phyloP scores from a whole-genome alignment of 2,113 vertebrate genomes.

The Anguilla japonica region DNA sequence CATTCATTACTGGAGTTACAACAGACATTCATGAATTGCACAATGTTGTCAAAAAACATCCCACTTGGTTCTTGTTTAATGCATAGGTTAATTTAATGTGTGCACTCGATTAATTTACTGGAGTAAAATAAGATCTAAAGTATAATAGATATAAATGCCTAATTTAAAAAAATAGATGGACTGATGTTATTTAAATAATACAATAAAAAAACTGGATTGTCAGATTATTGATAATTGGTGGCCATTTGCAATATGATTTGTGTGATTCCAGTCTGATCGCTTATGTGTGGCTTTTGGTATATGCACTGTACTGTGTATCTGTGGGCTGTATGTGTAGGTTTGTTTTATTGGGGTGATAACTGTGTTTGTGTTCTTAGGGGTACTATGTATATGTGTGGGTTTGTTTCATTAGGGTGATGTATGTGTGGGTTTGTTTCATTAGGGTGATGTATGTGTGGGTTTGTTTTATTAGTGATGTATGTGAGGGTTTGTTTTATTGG shows the following conservation, averaged over 20 bases:
- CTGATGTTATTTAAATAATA: neutral
- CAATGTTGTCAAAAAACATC: no score
- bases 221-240: neutral
- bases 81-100: neutral
- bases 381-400: no score
- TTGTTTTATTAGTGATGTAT: no score
- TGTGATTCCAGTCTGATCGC: neutral
- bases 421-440: no score
- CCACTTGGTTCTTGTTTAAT: no score
- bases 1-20: neutral
- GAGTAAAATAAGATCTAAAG: constrained; percentile 22
- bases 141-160: no score
- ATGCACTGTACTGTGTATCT: constrained; percentile 2
- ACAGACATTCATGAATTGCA: neutral
- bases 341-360: neutral
- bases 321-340: neutral
- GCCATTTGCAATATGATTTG: neutral
- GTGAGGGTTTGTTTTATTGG: no score
- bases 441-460: no score
- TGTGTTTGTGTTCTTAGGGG: neutral
- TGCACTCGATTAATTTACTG: no score
- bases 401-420: no score
- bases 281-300: constrained; percentile 24
- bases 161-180: no score
- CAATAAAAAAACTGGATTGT: neutral